Evolutionary conservation across 2,113 vertebrate species (phyloP), one percentile per base, ranked within the genome.

Genomic region (Leucopsar rothschildi): DNA sequence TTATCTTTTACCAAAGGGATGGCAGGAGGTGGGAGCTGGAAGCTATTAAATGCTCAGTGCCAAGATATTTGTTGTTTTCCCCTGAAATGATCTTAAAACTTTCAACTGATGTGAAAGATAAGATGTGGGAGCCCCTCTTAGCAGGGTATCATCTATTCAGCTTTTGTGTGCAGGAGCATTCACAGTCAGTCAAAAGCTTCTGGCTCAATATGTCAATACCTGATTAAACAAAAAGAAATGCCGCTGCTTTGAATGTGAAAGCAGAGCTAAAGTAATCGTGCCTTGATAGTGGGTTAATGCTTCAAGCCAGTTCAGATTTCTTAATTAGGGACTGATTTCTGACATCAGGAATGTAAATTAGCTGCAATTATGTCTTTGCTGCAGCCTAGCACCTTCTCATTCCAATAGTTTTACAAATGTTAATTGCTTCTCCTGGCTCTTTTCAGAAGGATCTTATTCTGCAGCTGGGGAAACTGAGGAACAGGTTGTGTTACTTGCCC

Each of bases 141-240:
- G 95, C 94, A 66, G 95, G 88, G 60, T 93, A 86, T 91, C 93
- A 90, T 81, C 90, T 81, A 93, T 93, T 97, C 89, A 94, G 82
- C 94, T 88, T 95, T 95, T 96, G 93, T 96, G 75, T 86, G 85
- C 68, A 6, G 85, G 35, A 49, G 85, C 64, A 56, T 96, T 97
- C 95, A 93, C 17, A 5, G 40, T 88, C 75, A 29, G 57, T 95
- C 89, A 94, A 88, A 92, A 94, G 94, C 93, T 93, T 73, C 90
- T 91, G 93, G 91, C 90, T 94, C 85, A 90, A 52, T 77, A 86
- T 94, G 93, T 93, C 95, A 80, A 47, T 96, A 94, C 93, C 87
- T 92, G 88, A 95, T 96, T 95, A 93, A 96, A 82, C 93, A 93
- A 81, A 92, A 95, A 94, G 95, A 92, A 95, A 68, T 92, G 92